These are phyloP conservation scores for Clanis bilineata DNA, from an alignment of 2,888 invertebrate species.

Conservation along the genomic window DNA sequence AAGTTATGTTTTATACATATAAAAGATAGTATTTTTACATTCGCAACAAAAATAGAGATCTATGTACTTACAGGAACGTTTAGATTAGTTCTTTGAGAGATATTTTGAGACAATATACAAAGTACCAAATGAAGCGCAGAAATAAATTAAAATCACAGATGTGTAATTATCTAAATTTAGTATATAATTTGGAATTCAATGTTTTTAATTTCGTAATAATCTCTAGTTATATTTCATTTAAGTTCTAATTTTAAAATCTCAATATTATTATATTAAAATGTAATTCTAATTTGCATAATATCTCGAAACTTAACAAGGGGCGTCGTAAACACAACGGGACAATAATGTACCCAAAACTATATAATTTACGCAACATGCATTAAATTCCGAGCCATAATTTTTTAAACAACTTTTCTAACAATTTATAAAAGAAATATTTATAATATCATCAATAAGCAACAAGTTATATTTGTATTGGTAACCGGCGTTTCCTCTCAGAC, in stretches of 20 bases:
- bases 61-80: conserved; percentile 80
- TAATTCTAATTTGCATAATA: conserved; percentile 66
- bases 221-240: conserved; percentile 47
- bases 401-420: conserved; percentile 73
- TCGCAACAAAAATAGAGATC: conserved; percentile 76
- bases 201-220: conserved; percentile 43
- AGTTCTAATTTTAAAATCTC: conserved; percentile 61
- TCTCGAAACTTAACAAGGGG: conserved; percentile 75
- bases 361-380: conserved; percentile 73
- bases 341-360: conserved; percentile 48
- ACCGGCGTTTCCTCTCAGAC: conserved; percentile 82
- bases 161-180: conserved; percentile 69
- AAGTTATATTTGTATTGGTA: conserved; percentile 81
- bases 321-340: conserved; percentile 24
- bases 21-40: conserved; percentile 46
- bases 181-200: conserved; percentile 49
- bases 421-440: conserved; percentile 73
- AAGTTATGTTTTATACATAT: conserved; percentile 25
- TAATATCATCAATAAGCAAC: conserved; percentile 80
- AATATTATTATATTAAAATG: conserved; percentile 53
- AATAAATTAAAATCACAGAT: conserved; percentile 81
- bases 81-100: conserved; percentile 71
- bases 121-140: conserved; percentile 56
- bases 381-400: conserved; percentile 63
- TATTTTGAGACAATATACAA: conserved; percentile 35